phyloP scores from a whole-genome alignment of 2,113 vertebrate species.

The Campylomormyrus tamandua region DNA sequence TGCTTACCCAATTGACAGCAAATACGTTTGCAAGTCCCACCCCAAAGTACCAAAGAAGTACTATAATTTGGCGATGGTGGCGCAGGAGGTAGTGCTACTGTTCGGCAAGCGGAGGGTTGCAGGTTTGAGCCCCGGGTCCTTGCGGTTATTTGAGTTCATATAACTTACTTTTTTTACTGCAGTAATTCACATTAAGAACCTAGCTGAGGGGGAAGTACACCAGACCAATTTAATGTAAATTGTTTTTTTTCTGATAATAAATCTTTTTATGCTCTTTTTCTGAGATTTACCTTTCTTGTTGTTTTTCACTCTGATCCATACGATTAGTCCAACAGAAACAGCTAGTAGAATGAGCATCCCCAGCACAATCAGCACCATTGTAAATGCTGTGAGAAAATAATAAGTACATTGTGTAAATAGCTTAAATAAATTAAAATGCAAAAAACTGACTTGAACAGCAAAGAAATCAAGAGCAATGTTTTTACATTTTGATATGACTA shows the following conservation, averaged over 20 bases:
- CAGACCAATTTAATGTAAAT: not conserved
- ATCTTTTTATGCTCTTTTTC: not conserved
- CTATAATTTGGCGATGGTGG: no score
- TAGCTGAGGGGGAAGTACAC: not conserved
- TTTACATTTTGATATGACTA: not conserved
- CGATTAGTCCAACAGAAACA: constrained; percentile 25
- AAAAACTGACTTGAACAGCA: not conserved
- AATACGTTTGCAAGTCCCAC: no score
- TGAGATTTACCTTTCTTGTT: constrained; percentile 22
- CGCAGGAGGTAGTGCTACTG: no score
- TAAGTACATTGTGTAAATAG: not conserved
- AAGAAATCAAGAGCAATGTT: not conserved
- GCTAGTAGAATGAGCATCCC: constrained; percentile 27
- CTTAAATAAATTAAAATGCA: not conserved
- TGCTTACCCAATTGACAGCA: no score
- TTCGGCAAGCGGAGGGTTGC: no score
- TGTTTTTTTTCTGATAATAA: not conserved
- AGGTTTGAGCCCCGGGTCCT: no score
- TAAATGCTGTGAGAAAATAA: constrained; percentile 28
- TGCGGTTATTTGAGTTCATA: not conserved
- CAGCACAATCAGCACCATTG: constrained; percentile 15
- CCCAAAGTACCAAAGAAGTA: no score
- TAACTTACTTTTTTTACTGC: not conserved
- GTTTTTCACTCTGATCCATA: constrained; percentile 29
- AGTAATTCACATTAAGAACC: not conserved